These are phyloP conservation scores for Chascanopsetta lugubris DNA, from an alignment of 2,113 vertebrate genomes.

Conservation along the genomic window DNA sequence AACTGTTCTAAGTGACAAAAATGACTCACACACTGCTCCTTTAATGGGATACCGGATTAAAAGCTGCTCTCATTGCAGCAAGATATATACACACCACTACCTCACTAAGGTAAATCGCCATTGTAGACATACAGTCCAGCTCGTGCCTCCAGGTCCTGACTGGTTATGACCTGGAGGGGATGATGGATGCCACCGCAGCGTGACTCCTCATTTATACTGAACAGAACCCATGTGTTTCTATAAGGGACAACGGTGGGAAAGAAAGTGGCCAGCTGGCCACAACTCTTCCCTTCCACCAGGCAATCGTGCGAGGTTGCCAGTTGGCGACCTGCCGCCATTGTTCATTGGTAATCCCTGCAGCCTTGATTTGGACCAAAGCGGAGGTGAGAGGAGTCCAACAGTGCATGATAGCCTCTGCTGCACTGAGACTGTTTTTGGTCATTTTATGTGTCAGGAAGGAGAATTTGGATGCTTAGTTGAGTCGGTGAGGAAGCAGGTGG, in stretches of 20 bases:
- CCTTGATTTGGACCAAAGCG: conserved; percentile 41
- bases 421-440: conserved; percentile 25
- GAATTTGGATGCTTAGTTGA: conserved; percentile 39
- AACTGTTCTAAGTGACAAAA: too few species aligned
- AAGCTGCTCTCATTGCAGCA: conserved; percentile 42
- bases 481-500: conserved; percentile 21
- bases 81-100: conserved; percentile 9
- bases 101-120: conserved; percentile 36
- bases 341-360: conserved; percentile 72
- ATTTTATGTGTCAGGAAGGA: conserved; percentile 24
- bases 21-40: too few species aligned
- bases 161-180: conserved; percentile 39
- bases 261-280: conserved; percentile 66
- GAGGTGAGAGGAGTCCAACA: conserved; percentile 27
- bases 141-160: conserved; percentile 32
- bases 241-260: conserved; percentile 32
- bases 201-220: conserved; percentile 10
- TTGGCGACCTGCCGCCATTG: conserved; percentile 61
- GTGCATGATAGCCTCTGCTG: conserved; percentile 31
- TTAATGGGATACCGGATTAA: too few species aligned
- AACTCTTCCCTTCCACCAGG: conserved; percentile 49
- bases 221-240: conserved; percentile 20
- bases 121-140: conserved; percentile 29
- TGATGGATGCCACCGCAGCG: conserved; percentile 35
- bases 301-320: conserved; percentile 46